Evolutionary conservation across 2,888 invertebrate species (phyloP).

Genomic region (Dolomedes plantarius): DNA sequence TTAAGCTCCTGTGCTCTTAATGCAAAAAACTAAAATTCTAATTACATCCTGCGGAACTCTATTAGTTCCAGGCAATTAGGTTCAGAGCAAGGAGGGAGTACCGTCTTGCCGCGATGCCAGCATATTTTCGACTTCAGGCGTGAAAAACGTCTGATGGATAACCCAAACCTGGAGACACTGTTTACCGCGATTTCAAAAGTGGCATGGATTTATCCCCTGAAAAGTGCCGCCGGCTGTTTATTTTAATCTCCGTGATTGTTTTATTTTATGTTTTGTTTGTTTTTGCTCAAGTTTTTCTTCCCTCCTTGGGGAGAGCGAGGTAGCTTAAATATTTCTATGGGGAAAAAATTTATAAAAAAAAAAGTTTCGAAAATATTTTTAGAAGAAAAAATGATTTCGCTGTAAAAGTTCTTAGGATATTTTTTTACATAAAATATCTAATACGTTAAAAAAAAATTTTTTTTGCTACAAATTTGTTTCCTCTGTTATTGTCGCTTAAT

Average conservation of each 20-base stretch:
- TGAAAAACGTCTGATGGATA: constrained; percentile 64
- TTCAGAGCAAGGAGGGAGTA: constrained; percentile 1
- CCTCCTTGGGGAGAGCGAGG: background rate
- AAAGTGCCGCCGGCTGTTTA: constrained; percentile 29
- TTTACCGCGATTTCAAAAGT: constrained; percentile 46
- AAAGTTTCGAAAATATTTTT: no score
- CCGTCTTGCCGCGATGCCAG: constrained; percentile 33
- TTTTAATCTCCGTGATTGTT: constrained; percentile 21
- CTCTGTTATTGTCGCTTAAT: no score
- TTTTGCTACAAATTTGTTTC: no score
- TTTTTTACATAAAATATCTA: no score
- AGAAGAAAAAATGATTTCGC: no score
- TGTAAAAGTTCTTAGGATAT: no score
- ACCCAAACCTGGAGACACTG: constrained; percentile 7
- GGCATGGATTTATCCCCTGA: constrained; percentile 38
- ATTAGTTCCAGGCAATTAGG: constrained; percentile 70
- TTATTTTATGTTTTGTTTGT: background rate
- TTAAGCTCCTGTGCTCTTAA: background rate
- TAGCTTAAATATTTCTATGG: background rate
- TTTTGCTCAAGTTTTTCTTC: background rate
- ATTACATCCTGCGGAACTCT: constrained; percentile 41
- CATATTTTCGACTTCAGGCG: constrained; percentile 44
- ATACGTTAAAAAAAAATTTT: no score
- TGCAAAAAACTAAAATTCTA: constrained; percentile 27
- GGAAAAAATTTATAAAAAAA: background rate